Conservation (phyloP, 1,140 invertebrate genomes). For the Apocrypta bakeri region DNA sequence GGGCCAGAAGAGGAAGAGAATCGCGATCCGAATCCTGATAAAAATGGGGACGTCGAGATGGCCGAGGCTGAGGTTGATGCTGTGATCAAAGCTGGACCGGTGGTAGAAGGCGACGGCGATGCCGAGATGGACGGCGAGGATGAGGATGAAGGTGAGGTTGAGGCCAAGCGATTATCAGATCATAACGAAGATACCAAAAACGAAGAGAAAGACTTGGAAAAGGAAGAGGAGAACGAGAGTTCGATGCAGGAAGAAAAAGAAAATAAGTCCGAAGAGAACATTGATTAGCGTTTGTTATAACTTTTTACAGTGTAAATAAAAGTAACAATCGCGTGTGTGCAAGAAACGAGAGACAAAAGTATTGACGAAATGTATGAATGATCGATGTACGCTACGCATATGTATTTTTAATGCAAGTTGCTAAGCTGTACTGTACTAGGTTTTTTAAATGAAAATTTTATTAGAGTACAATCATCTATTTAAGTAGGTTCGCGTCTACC, state of each 20-base stretch:
- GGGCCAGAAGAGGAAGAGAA: conserved; percentile 71
- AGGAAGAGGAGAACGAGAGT: conserved; percentile 37
- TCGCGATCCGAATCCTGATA: conserved; percentile 71
- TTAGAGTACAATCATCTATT: conserved; percentile 39
- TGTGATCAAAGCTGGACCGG: background rate
- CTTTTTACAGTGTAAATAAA: conserved; percentile 63
- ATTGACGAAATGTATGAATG: conserved; percentile 39
- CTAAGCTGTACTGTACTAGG: conserved; percentile 5
- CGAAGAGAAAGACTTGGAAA: background rate
- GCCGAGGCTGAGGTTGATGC: background rate
- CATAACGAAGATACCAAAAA: background rate
- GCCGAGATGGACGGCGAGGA: background rate
- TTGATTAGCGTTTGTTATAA: conserved; percentile 66
- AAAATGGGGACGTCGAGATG: conserved; percentile 51
- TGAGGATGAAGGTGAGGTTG: background rate
- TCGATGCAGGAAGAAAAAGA: conserved; percentile 57
- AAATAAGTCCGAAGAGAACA: conserved; percentile 60
- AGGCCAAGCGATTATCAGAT: background rate
- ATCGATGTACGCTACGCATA: conserved; percentile 29
- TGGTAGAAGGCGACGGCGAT: conserved; percentile 6
- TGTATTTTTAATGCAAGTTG: conserved; percentile 25
- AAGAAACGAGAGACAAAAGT: background rate
- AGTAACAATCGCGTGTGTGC: conserved; percentile 47
- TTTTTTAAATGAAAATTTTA: conserved; percentile 41
- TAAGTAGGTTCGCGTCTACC: background rate